Conservation (phyloP, 1,140 invertebrate species). For the Papilio xuthus region DNA sequence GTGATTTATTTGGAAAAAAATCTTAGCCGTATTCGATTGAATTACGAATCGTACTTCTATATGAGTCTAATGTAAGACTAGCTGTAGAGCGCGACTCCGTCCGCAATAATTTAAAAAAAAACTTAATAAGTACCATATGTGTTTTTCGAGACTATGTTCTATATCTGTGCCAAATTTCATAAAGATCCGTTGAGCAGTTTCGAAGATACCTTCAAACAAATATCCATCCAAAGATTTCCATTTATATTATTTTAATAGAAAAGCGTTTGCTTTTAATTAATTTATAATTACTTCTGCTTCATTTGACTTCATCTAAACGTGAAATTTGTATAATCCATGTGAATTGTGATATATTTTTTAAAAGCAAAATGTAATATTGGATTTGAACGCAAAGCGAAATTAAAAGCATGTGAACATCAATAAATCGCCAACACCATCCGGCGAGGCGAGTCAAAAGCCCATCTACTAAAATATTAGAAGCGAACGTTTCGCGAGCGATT, state of each 20-base stretch:
- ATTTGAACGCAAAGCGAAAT: background rate
- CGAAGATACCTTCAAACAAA: no score
- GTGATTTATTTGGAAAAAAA: conserved; percentile 2
- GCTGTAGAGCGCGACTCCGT: no score
- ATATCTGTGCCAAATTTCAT: no score
- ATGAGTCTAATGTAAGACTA: background rate
- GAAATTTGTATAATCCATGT: background rate
- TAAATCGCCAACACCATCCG: conserved; percentile 33
- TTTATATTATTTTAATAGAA: no score
- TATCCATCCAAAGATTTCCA: no score
- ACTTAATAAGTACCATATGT: no score
- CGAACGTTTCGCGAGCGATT: conserved; percentile 47
- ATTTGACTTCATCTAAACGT: background rate
- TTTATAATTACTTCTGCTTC: background rate
- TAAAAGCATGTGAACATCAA: conserved; percentile 23
- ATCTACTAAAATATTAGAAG: conserved; percentile 41
- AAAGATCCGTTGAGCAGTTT: no score
- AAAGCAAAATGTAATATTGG: background rate
- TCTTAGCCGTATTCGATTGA: background rate
- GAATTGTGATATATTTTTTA: background rate
- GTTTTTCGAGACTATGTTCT: no score
- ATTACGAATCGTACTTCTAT: background rate
- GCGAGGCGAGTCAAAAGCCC: conserved; percentile 9
- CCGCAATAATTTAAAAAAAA: no score
- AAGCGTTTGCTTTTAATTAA: no score